Evolutionary conservation across 1,140 invertebrate genomes (phyloP).

Genomic region (Trichogramma pretiosum): DNA sequence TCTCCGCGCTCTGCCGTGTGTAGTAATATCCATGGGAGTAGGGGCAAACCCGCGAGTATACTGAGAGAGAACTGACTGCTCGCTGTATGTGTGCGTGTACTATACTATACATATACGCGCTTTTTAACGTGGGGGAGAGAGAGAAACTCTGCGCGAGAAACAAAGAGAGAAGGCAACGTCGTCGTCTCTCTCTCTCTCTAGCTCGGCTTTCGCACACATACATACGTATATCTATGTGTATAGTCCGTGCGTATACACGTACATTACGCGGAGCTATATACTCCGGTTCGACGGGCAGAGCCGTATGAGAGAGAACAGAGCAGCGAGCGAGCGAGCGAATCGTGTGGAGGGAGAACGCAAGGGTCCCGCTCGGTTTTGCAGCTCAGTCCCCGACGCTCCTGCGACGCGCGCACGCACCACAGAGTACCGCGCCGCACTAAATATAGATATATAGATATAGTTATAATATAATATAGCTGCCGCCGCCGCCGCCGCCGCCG

Average conservation of each 20-base stretch:
- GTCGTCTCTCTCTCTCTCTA: background rate
- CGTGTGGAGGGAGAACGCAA: slow-evolving; percentile 24
- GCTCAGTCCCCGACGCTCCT: slow-evolving; percentile 26
- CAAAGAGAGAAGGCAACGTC: background rate
- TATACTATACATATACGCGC: too few relatives aligned
- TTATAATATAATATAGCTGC: too few relatives aligned
- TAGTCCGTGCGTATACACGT: too few relatives aligned
- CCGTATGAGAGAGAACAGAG: slow-evolving; percentile 14
- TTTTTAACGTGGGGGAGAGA: background rate
- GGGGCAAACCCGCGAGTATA: too few relatives aligned
- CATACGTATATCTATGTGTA: too few relatives aligned
- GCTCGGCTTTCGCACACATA: background rate
- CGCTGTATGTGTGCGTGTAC: too few relatives aligned
- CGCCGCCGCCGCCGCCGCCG: slow-evolving; percentile 9
- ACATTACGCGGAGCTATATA: too few relatives aligned
- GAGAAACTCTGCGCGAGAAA: background rate
- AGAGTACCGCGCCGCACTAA: background rate
- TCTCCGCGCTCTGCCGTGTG: too few relatives aligned
- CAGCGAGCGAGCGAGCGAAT: slow-evolving; percentile 12
- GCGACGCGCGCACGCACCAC: slow-evolving; percentile 18
- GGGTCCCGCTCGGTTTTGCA: slow-evolving; percentile 23
- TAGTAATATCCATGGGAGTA: too few relatives aligned
- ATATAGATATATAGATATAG: too few relatives aligned
- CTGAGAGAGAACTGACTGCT: too few relatives aligned
- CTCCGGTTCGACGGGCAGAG: too few relatives aligned